A percentile compares a stretch with the other conserved stretches of the same genome.
Evolutionary conservation across 2,797 vertebrate species (phyloP).

Genomic region (Chelon labrosus): DNA sequence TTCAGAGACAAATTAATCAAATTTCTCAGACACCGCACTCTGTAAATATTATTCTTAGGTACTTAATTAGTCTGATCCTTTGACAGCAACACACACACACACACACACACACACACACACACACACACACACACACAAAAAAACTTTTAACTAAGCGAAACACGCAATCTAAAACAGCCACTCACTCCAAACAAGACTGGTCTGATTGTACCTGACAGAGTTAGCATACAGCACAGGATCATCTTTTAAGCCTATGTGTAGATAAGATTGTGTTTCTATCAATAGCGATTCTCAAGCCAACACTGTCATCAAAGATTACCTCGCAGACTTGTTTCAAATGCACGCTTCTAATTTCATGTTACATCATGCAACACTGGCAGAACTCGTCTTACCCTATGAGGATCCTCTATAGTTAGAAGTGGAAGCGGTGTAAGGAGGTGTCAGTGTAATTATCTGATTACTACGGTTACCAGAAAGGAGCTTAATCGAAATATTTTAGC

Average conservation of each 20-base stretch:
- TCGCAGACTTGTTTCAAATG: constrained; percentile 26
- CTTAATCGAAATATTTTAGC: too few relatives aligned
- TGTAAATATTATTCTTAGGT: background rate
- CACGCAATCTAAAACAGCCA: background rate
- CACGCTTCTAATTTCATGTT: constrained; percentile 8
- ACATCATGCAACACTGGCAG: constrained; percentile 23
- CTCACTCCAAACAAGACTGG: background rate
- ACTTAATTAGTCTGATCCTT: background rate
- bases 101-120: background rate
- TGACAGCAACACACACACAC: background rate
- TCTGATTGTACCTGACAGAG: constrained; percentile 5
- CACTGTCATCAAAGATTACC: constrained; percentile 7
- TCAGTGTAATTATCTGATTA: background rate
- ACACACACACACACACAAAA: background rate
- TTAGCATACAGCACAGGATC: constrained; percentile 1
- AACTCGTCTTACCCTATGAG: background rate
- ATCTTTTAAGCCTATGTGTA: constrained; percentile 1
- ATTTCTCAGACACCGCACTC: background rate
- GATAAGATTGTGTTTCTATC: constrained; percentile 17
- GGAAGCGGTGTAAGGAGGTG: background rate
- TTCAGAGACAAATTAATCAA: too few relatives aligned
- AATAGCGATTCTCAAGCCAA: constrained; percentile 12
- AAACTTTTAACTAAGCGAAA: background rate
- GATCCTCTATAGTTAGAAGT: background rate
- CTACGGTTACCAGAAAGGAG: too few relatives aligned